Evolutionary conservation across 1,140 invertebrate species (phyloP).

Genomic region (Xylocopa sonorina): DNA sequence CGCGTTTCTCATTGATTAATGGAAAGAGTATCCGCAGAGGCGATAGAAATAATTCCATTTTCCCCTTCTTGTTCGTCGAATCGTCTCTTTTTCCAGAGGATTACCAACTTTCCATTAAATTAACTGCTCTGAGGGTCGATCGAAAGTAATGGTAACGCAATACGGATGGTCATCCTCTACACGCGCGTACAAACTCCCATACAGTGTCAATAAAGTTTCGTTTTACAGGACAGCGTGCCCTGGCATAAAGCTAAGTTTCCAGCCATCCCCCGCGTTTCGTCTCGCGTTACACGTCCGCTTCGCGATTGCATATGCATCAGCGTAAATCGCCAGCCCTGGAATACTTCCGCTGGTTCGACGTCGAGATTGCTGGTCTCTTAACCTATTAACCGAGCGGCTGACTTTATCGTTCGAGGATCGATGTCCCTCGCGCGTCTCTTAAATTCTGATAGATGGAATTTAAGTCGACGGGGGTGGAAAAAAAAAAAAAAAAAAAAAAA

Average conservation of each 20-base stretch:
- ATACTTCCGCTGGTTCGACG: background rate
- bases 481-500: too few relatives aligned
- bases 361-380: background rate
- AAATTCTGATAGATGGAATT: too few relatives aligned
- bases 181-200: background rate
- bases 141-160: background rate
- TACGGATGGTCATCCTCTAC: background rate
- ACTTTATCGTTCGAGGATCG: too few relatives aligned
- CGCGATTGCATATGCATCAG: background rate
- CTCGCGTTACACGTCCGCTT: background rate
- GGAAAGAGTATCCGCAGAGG: too few relatives aligned
- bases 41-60: too few relatives aligned
- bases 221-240: background rate
- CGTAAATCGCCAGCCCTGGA: background rate
- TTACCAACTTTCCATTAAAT: background rate
- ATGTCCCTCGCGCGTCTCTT: too few relatives aligned
- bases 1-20: too few relatives aligned
- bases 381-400: too few relatives aligned
- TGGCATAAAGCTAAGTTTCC: background rate
- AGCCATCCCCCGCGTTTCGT: background rate
- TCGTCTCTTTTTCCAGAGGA: too few relatives aligned
- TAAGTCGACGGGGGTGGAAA: too few relatives aligned
- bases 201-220: slow-evolving; percentile 2
- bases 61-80: too few relatives aligned
- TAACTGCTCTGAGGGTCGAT: background rate